Evolutionary conservation across 2,888 invertebrate species (phyloP), one percentile per base, ranked within the genome.

Genomic region (Peribatodes rhomboidaria): DNA sequence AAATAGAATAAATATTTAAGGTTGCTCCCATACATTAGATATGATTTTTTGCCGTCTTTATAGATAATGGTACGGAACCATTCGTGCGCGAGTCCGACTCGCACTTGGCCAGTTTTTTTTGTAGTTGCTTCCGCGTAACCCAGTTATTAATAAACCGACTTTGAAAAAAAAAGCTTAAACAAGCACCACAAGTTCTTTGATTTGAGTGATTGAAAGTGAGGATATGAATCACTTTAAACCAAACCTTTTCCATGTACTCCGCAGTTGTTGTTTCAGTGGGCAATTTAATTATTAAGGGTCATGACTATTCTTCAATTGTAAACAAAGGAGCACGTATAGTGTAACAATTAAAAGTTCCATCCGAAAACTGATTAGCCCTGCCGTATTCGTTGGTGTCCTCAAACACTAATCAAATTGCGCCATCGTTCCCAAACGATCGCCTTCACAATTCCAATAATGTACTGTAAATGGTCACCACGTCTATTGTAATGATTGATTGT

Each of bases 401-500:
- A 53, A 49, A 46, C 16, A 20, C 33, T 31, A 39, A 55, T 50
- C 55, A 27, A 53, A 65, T 61, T 56, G 65, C 60, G 55, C 59
- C 56, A 60, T 60, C 18, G 22, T n/a, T 50, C 35, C 59, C 49
- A 35, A 47, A 55, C 31, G 53, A 53, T 55, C 13, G 37, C 47
- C 58, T 65, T 65, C 50, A 52, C 31, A 14, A 42, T 46, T 50
- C 42, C 47, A 47, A 54, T 42, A 56, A 58, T 72, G 66, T 35
- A 65, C 72, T 74, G 61, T 68, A 79, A 77, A 82, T 71, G 76
- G 78, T 65, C 58, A 68, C 74, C 73, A 79, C 73, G 76, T 72
- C 73, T 74, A 79, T 83, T 83, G 80, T 84, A 61, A 76, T 71
- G 50, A 67, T 68, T 67, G 71, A 77, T 76, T 71, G 71, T 74